Percentiles rank a stretch among this genome's conserved stretches.
phyloP scores from a whole-genome alignment of 2,888 invertebrate genomes.

The Ecdyonurus torrentis region DNA sequence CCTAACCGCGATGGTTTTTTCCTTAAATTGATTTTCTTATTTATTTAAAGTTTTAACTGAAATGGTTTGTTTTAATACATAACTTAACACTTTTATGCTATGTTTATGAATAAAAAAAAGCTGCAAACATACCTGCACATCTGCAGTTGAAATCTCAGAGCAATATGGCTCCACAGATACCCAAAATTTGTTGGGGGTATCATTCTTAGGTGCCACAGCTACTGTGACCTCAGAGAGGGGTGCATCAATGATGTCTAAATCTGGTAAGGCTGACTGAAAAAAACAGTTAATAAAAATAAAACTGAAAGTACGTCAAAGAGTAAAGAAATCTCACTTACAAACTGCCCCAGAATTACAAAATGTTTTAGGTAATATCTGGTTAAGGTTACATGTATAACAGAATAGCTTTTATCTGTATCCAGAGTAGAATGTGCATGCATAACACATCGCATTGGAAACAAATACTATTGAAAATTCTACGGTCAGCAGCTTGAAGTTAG shows the following conservation, averaged over 20 bases:
- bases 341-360: not conserved
- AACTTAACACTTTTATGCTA: too few relatives aligned
- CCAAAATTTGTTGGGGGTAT: slow-evolving; percentile 92
- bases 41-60: too few relatives aligned
- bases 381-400: too few relatives aligned
- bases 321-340: not conserved
- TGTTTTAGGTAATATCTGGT: too few relatives aligned
- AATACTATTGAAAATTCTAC: not conserved
- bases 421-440: too few relatives aligned
- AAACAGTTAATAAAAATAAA: not conserved
- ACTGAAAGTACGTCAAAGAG: not conserved
- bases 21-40: too few relatives aligned
- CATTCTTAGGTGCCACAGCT: slow-evolving; percentile 65
- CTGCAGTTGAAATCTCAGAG: slow-evolving; percentile 71
- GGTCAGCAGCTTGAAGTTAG: too few relatives aligned
- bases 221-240: slow-evolving; percentile 48
- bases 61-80: too few relatives aligned
- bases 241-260: slow-evolving; percentile 29
- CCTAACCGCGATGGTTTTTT: too few relatives aligned
- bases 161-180: slow-evolving; percentile 86
- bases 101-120: too few relatives aligned
- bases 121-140: slow-evolving; percentile 52
- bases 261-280: slow-evolving; percentile 6
- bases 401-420: too few relatives aligned
- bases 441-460: too few relatives aligned